Base-by-base conservation (phyloP, 1,140 invertebrate species). In the Ceratoteleas bidentatus region DNA sequence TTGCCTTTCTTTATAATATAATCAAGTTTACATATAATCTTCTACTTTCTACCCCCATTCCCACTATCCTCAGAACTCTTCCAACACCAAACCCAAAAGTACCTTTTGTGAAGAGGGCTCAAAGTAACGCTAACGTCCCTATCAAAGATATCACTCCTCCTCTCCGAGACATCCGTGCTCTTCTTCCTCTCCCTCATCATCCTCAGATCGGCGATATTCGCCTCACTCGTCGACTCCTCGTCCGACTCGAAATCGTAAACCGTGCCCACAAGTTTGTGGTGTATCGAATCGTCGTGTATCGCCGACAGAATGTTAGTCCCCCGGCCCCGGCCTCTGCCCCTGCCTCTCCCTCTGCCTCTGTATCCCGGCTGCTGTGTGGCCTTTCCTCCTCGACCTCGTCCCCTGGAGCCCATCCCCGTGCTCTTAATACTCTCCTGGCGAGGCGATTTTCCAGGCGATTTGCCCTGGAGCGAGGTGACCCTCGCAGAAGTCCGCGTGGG, bases 201-300 rank as follows among this genome's bases (percentile, higher is more conserved):
- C 84, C 96, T 93, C 2, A 97, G 87, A 90, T 97, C 96, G 70
- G 96, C 95, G 62, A 96, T 94, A 81, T 93, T 94, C 33, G 95
- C 94, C 68, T 95, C 95, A 7, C 94, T 94, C 7, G 95, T 94
- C 3, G 93, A 92, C 81, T 97, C 96, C 81, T 97, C 96, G 76
- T 97, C 95, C 68, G 96, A 96, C 87, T 97, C 95, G 81, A 96
- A 94, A 85, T 96, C 96, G 79, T 97, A 98, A 0, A 97, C 96
- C 0, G 96, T 97, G 2, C 96, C 96, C 3, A 95, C 94, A 24
- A 97, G 91, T 88, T 96, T 96, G 85, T 94, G 96, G 61, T 95
- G 94, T 47, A 95, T 95, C 0, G 93, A 93, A 53, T 93, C 91
- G 49, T 89, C 86, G 53, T 90, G 86, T 16, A 91, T 88, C 50